Base-by-base conservation (phyloP, 2,797 vertebrate species). In the Bovichtus diacanthus region DNA sequence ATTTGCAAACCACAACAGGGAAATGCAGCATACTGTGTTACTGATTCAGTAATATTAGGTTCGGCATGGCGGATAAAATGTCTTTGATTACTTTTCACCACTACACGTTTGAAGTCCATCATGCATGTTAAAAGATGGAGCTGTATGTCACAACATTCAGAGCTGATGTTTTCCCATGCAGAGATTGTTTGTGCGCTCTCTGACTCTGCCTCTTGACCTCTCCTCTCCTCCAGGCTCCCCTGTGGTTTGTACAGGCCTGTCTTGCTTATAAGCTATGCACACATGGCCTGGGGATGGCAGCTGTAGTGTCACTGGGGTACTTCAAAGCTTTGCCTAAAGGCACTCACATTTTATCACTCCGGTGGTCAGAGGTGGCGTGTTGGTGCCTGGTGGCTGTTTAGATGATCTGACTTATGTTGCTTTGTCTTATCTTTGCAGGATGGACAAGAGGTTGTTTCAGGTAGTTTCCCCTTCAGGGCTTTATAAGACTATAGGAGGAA, bases 301-400 rank as follows among this genome's bases (percentile, higher is more conserved):
- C 90, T 91, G 89, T 69, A 62, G 43, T 68, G 64, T 92, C 87
- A 83, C 50, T 83, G 76, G 76, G 74, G 87, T 84, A 74, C 73
- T 85, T 90, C 84, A 76, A 68, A 73, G 66, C 71, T 81, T 56
- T 38, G 79, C 87, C 78, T 43, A 27, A 39, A 66, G 65, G 73
- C 61, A 46, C 59, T 70, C 15, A 5, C 5, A 6, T 50, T 6
- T 25, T 18, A 55, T 68, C 21, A 50, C 36, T 78, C 43, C 12
- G 44, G 54, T 15, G 63, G 73, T 74, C 60, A 69, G 68, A 15
- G 10, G 68, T 60, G 75, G 13, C 38, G 70, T 75, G 50, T 63
- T 41, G 13, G 4, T 61, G 68, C 58, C 74, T 2, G 0, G 2
- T 39, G 53, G 72, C 61, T 39, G 41, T 70, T 74, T 54, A 56